Evolutionary conservation across 2,888 invertebrate genomes (phyloP).

Genomic region (Polydrusus cervinus): DNA sequence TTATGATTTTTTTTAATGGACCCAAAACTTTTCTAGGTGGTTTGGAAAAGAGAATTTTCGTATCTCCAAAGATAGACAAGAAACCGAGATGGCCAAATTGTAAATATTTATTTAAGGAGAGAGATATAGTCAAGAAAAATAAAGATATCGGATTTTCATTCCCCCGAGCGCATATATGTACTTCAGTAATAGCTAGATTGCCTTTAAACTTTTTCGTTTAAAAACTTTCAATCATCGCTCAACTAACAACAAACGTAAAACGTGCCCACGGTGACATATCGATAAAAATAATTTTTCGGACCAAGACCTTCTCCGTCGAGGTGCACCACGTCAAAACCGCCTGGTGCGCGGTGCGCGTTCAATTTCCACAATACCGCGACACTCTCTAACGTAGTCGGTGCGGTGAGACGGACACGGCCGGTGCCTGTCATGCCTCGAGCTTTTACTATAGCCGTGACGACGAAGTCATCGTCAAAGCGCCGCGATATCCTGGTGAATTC

Average conservation of each 20-base stretch:
- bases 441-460: constrained; percentile 40
- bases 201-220: not conserved
- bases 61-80: too few relatives aligned
- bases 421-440: constrained; percentile 47
- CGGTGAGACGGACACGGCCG: constrained; percentile 47
- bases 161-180: too few relatives aligned
- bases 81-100: too few relatives aligned
- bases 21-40: too few relatives aligned
- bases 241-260: not conserved
- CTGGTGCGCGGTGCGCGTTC: constrained; percentile 34
- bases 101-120: too few relatives aligned
- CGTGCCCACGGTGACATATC: constrained; percentile 41
- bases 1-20: too few relatives aligned
- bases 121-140: too few relatives aligned
- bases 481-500: constrained; percentile 26
- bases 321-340: constrained; percentile 38
- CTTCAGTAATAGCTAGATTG: too few relatives aligned
- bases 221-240: not conserved
- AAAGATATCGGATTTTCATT: too few relatives aligned
- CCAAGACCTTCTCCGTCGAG: constrained; percentile 38
- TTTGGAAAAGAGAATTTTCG: too few relatives aligned
- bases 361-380: constrained; percentile 23
- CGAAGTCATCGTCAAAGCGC: constrained; percentile 19
- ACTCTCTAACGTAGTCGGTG: constrained; percentile 40
- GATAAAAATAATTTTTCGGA: constrained; percentile 47